Conservation (phyloP, 2,113 vertebrate genomes). For the Sterrhoptilus dennistouni region DNA sequence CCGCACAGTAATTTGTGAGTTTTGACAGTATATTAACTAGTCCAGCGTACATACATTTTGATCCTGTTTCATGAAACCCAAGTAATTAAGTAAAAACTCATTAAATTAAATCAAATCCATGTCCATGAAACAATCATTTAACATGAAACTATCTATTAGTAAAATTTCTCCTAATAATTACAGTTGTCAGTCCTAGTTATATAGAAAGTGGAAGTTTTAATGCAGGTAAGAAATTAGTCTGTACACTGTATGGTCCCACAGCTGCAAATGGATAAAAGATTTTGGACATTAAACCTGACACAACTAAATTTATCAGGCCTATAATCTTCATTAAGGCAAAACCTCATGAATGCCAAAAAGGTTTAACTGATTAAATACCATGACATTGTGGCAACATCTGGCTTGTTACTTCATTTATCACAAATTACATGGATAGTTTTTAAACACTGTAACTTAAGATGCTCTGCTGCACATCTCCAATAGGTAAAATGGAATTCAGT, state of each 20-base stretch:
- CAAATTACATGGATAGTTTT: neutral
- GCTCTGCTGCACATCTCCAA: neutral
- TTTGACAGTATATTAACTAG: neutral
- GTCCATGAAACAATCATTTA: too few species aligned
- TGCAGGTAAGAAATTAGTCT: neutral
- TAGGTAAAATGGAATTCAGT: neutral
- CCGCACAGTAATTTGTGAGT: neutral
- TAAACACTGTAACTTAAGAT: neutral
- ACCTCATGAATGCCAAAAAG: neutral
- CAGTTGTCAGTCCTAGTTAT: neutral
- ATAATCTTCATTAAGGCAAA: neutral
- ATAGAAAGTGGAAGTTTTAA: neutral
- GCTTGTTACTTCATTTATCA: neutral
- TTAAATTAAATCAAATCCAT: neutral
- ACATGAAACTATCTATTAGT: neutral
- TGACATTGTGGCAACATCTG: neutral
- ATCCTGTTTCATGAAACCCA: neutral
- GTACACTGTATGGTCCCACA: neutral
- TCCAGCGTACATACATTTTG: neutral
- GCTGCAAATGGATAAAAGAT: neutral
- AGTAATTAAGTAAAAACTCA: neutral
- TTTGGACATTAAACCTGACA: neutral
- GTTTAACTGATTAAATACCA: neutral
- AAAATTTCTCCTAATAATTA: neutral
- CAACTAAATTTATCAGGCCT: neutral